A percentile compares a stretch with the other conserved stretches of the same genome.
Evolutionary conservation across 2,113 vertebrate species (phyloP).

Genomic region (Myrmecobius fasciatus): DNA sequence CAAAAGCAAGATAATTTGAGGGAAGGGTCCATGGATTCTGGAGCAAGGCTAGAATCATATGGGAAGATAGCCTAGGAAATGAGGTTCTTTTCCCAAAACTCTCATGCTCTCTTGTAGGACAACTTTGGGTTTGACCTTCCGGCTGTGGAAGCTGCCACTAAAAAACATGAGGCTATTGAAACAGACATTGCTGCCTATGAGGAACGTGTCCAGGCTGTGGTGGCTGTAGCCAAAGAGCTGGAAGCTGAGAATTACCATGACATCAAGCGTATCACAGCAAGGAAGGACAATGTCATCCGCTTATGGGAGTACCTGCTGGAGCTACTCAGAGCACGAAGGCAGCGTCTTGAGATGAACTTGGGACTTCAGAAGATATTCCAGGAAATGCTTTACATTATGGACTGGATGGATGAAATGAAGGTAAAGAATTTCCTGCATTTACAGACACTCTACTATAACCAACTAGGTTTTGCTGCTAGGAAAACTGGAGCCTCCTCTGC

Average conservation of each 20-base stretch:
- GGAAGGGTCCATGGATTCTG: background rate
- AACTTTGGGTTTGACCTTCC: conserved; percentile 99
- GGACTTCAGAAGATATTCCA: conserved; percentile 97
- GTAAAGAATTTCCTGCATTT: conserved; percentile 73
- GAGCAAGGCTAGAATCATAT: background rate
- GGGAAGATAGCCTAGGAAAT: background rate
- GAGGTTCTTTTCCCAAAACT: background rate
- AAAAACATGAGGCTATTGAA: conserved; percentile 98
- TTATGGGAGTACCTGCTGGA: conserved; percentile 98
- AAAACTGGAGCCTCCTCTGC: background rate
- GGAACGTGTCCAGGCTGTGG: conserved; percentile 95
- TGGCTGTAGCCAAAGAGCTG: conserved; percentile 92
- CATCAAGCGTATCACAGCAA: conserved; percentile 92
- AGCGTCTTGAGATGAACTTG: conserved; percentile 95
- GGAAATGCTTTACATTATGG: conserved; percentile 99
- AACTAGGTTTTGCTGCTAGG: background rate
- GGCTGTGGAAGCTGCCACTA: conserved; percentile 96
- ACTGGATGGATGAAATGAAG: conserved; percentile 99
- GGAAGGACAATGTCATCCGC: conserved; percentile 95
- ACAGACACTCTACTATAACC: accelerated
- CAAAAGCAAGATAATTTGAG: background rate
- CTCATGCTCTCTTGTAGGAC: conserved; percentile 84
- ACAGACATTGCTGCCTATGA: conserved; percentile 96
- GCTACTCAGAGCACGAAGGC: conserved; percentile 92
- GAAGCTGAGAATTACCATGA: conserved; percentile 95